Evolutionary conservation across 2,888 invertebrate species (phyloP).

Genomic region (Meandrusa payeni): DNA sequence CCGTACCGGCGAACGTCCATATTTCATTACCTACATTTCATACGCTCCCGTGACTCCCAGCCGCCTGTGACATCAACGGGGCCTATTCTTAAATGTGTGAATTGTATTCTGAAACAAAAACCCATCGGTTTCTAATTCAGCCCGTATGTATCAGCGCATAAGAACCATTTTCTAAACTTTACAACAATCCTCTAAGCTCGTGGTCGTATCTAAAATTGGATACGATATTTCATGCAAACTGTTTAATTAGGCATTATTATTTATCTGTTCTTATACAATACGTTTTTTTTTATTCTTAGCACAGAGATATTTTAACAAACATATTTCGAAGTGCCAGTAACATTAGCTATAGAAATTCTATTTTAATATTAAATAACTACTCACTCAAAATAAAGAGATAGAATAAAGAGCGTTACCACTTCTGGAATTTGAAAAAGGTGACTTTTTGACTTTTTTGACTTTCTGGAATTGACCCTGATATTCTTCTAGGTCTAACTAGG

Average conservation of each 20-base stretch:
- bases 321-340: too few relatives aligned
- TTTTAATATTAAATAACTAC: too few relatives aligned
- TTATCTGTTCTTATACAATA: constrained; percentile 3
- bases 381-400: too few relatives aligned
- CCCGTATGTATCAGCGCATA: not conserved
- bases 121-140: constrained; percentile 15
- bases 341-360: too few relatives aligned
- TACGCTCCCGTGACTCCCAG: constrained; percentile 39
- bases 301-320: too few relatives aligned
- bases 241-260: constrained; percentile 16
- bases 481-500: too few relatives aligned
- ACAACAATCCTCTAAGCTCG: not conserved
- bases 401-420: too few relatives aligned
- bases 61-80: constrained; percentile 24
- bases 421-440: too few relatives aligned
- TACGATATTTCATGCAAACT: constrained; percentile 9
- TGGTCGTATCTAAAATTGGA: constrained; percentile 1
- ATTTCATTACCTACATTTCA: constrained; percentile 47
- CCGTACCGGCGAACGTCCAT: constrained; percentile 39
- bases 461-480: too few relatives aligned
- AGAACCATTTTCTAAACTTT: not conserved
- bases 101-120: constrained; percentile 17
- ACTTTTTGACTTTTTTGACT: too few relatives aligned
- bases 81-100: constrained; percentile 19
- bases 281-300: not conserved